Base-by-base conservation (phyloP, 1,140 invertebrate species). In the Zaprionus africanus region DNA sequence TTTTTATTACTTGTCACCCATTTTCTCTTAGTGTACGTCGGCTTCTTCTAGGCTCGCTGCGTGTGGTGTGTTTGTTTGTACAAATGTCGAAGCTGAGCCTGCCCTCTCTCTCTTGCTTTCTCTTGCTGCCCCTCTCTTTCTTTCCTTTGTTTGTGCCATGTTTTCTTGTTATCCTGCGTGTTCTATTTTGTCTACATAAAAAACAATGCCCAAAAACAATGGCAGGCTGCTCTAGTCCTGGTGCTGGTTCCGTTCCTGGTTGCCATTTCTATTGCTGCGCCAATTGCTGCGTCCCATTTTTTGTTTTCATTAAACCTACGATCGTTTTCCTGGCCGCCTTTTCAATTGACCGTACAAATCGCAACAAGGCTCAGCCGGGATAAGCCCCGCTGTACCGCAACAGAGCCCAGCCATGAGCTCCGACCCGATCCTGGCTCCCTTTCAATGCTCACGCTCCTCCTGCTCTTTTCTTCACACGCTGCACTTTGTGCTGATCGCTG, bases 331-430 rank as follows among this genome's bases (percentile, higher is more conserved):
- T 76, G 85, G 78, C 41, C 81, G 81, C 77, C 77, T 78, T 92
- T 91, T 92, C 91, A 92, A 92, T 92, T 92, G 91, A 92, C 90
- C 90, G 79, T 91, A 79, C 63, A 80, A 82, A 76, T 88, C 82
- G 91, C 78, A 91, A 88, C 85, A 90, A 79, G 87, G 91, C 82
- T 92, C 74, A 92, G 91, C 84, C 72, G 46, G 91, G 91, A 92
- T 92, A 81, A 92, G 91, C 91, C 75, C 12, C 36, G 65, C 88
- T 88, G 77, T 83, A 82, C 63, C 68, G 87, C 74, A 77, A 36
- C 9, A n/a, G 9, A n/a, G 54, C 15, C 34, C 49, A 24, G 19
- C n/a, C 36, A 34, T 36, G 31, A 57, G 46, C 34, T 34, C 26
- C 34, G 22, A 24, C 51, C 26, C 24, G 65, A 56, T 46, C 41